Base-by-base conservation (phyloP, 2,888 invertebrate species). In the Chydorus sphaericus region DNA sequence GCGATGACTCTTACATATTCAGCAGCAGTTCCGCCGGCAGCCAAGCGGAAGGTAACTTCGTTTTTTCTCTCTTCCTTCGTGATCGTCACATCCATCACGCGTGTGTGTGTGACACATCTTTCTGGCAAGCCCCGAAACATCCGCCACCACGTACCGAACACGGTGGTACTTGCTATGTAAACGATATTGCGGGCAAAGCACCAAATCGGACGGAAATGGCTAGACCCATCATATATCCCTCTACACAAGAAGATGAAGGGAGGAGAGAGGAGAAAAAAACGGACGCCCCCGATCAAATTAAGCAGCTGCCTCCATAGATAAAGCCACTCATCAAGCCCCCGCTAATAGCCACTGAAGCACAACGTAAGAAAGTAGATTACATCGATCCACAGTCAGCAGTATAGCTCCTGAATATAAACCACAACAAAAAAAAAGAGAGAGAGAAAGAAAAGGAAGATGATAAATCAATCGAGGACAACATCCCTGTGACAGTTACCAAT, bases 1-100 rank as follows among this genome's bases (percentile, higher is more conserved):
- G 20, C 10, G 44, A 18, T 18, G 14, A 14, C 44, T 44, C 20
- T 28, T 44, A 23, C 44, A 44, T 44, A 44, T 44, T 44, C 44
- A 44, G 44, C 44, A 44, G 44, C 44, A 44, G 44, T 44, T 44
- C 44, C 44, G 44, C 44, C 44, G 28, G 44, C 44, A 44, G 44
- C 44, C 44, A 44, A 44, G 44, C 44, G 44, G 44, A 44, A 44
- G 44, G 44, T 44, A 44, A 44, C 44, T 44, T 23, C 10, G 28
- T 44, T 44, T 44, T 44, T 44, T 44, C 28, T 44, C 28, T 44
- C 26, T 8, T 33, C 33, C 26, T 8, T 33, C 33, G 33, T 33
- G 8, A 33, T 33, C 33, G 33, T 33, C 33, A 10, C 14, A 8
- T 33, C 14, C 33, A 10, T 33, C 33, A 10, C 14, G 44, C 16